A percentile compares a stretch with the other conserved stretches of the same genome.
These are phyloP conservation scores for Heterotilapia buettikoferi DNA, from an alignment of 2,113 vertebrate genomes.

Conservation along the genomic window DNA sequence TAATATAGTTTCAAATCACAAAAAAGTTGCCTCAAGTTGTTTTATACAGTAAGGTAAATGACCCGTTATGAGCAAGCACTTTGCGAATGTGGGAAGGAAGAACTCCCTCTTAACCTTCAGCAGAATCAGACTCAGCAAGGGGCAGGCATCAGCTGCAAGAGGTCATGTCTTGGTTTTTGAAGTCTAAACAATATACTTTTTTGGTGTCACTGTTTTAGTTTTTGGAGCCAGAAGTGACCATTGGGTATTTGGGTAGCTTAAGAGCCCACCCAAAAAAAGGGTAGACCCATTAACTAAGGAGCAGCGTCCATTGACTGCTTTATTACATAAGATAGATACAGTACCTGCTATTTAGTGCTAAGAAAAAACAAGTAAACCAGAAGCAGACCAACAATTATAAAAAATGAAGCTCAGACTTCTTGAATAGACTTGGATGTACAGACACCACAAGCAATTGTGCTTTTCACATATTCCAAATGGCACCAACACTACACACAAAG, in stretches of 20 bases:
- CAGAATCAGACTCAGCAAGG: not conserved
- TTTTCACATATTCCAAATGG: not conserved
- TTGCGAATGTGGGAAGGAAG: not conserved
- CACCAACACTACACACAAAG: not conserved
- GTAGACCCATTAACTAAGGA: not conserved
- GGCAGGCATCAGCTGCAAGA: not conserved
- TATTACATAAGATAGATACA: not conserved
- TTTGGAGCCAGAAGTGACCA: not conserved
- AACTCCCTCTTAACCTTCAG: not conserved
- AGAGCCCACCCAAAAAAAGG: not conserved
- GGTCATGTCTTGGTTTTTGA: not conserved
- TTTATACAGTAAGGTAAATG: not conserved
- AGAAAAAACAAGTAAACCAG: not conserved
- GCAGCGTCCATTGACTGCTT: not conserved
- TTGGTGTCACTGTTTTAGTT: not conserved
- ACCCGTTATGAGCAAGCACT: not conserved
- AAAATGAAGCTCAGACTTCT: not conserved
- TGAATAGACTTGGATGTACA: not conserved
- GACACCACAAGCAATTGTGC: not conserved
- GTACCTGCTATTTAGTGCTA: not conserved
- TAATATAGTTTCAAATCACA: not conserved
- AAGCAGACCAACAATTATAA: not conserved
- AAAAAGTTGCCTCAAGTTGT: not conserved
- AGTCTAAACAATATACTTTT: not conserved
- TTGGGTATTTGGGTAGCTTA: not conserved